Base-by-base conservation (phyloP, 2,113 vertebrate genomes). In the Nothocercus nigrocapillus region DNA sequence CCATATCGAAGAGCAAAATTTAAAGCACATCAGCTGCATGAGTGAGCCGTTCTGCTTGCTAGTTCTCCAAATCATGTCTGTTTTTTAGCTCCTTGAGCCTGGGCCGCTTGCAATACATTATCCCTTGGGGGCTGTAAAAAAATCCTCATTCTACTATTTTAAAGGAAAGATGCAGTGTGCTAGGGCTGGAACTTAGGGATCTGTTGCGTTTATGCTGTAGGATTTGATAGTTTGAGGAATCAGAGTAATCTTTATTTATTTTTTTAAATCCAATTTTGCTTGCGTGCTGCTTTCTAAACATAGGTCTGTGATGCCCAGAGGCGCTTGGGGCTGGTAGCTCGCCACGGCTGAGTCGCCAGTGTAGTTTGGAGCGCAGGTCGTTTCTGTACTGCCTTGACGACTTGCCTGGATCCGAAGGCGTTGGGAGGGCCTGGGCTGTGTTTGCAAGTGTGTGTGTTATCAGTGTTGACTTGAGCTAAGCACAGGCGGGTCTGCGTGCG, bases 301-400 rank as follows among this genome's bases (percentile, higher is more conserved):
- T 0, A 0, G 3, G 7, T 24, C 4, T 17, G 32, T 22, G 15
- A 5, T 42, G 9, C 0, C 22, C 1, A 13, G 44, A 62, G 32
- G 28, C 1, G 1, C 17, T 32, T 58, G 20, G 30, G 54, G 28
- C 30, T 58, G 30, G 54, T 58, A 32, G 16, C 14, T 58, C 16
- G 16, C 16, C 7, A 6, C 15, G 42, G 16, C 58, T 75, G 82
- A 42, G n/a, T 24, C 49, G 32, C 28, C 0, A 1, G 6, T 0
- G 1, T 56, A 13, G 16, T 25, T 17, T 28, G 32, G 10, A 14
- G 49, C 42, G 19, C 3, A 2, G 38, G 70, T 49, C 47, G 24
- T 27, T 83, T 51, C 38, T 25, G 53, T 2, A 6, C 16, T 5
- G 45, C 42, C 38, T 42, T 0, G 1, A 24, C 0, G 1, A 44